Evolutionary conservation across 2,797 vertebrate genomes (phyloP), one percentile per base, ranked within the genome.

Genomic region (Pseudochirops cupreus): DNA sequence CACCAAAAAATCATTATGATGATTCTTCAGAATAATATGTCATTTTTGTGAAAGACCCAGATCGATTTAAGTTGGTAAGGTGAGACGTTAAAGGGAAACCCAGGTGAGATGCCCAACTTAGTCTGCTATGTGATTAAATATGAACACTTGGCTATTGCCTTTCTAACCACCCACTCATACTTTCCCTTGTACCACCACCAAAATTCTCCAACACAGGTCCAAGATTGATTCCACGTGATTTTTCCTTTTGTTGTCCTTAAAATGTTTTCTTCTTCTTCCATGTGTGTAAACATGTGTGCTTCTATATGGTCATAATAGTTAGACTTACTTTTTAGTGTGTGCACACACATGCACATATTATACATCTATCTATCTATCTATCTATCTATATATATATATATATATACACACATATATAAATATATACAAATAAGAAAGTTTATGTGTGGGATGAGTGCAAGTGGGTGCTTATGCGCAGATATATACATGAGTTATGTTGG

Each of bases 91-190:
- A 56, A 93, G 33, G 58, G 29, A 54, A 56, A 59, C n/a, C 10
- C 39, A 29, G 28, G 46, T 56, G 59, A 93, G 58, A 50, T 46
- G 82, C 26, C 91, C 33, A 93, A 55, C 13, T 94, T 53, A 82
- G 13, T 90, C 39, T 11, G 11, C 53, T 33, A 4, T 57, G 54
- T 4, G 56, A 56, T 59, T n/a, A 58, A 67, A 0, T 59, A 54
- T 24, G 90, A 91, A 95, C 12, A 91, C 82, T 24, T 95, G n/a
- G 62, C 91, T 28, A 33, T 92, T 54, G 46, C 50, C 90, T 87
- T 56, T 50, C 82, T 52, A 62, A 46, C 7, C 52, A 52, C 90
- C 18, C 82, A n/a, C 55, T 46, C 14, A 87, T 3, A 74, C 11
- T 29, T 95, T 94, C 92, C 12, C 58, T n/a, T 91, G 53, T 91